These are phyloP conservation scores for Tichodroma muraria DNA, from an alignment of 2,113 vertebrate genomes.

Conservation along the genomic window DNA sequence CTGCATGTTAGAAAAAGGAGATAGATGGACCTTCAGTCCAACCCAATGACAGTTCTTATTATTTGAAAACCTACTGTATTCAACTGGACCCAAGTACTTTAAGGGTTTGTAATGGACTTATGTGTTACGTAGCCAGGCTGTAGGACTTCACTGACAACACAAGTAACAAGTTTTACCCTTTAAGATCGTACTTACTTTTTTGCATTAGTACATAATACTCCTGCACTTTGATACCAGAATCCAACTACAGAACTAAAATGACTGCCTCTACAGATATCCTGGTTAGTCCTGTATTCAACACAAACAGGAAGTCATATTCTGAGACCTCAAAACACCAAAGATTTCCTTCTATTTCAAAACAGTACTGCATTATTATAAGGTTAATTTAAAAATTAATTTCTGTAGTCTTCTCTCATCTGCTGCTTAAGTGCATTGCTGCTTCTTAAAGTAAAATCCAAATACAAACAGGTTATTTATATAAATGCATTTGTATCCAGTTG, in stretches of 20 bases:
- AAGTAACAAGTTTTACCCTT: not conserved
- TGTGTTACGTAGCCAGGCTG: not conserved
- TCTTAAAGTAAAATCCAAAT: not conserved
- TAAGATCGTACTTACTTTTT: not conserved
- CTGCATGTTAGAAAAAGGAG: not conserved
- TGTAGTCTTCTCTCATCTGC: not conserved
- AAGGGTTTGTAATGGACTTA: not conserved
- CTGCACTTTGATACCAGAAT: not conserved
- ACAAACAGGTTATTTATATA: not conserved
- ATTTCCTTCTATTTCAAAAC: not conserved
- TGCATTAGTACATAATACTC: not conserved
- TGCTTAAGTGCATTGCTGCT: not conserved
- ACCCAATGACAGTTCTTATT: not conserved
- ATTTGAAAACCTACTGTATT: not conserved
- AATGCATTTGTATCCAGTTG: not conserved
- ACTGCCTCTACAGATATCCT: not conserved
- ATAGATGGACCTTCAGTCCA: not conserved
- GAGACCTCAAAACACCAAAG: not conserved
- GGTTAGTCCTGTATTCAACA: not conserved
- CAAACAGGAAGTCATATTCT: not conserved
- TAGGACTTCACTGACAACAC: not conserved
- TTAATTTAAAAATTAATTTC: not conserved
- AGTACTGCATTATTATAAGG: not conserved
- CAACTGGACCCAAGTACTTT: not conserved
- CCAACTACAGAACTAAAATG: not conserved